These are phyloP conservation scores for Clarias magur DNA, from an alignment of 2,113 vertebrate genomes.

Conservation along the genomic window DNA sequence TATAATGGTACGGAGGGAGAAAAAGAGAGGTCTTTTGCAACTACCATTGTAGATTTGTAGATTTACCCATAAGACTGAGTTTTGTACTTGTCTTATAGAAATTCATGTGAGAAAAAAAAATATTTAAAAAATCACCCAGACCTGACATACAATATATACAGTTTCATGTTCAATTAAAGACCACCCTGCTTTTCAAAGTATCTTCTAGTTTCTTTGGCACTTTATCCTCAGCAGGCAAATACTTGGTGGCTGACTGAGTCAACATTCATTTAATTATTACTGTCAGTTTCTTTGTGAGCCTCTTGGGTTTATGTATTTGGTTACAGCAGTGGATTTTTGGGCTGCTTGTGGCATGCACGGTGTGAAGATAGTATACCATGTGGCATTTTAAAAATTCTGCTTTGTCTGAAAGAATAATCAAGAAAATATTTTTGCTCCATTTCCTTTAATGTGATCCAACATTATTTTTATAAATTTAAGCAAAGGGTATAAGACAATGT, in stretches of 20 bases:
- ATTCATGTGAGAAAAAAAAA: constrained; percentile 10
- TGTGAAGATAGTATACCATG: constrained; percentile 10
- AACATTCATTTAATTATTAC: constrained; percentile 51
- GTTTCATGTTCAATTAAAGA: constrained; percentile 14
- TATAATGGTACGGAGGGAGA: constrained; percentile 31
- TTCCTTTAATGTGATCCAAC: constrained; percentile 37
- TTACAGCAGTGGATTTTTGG: constrained; percentile 39
- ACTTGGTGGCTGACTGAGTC: constrained; percentile 32
- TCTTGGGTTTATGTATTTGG: constrained; percentile 21
- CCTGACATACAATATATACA: constrained; percentile 7
- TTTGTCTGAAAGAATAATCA: constrained; percentile 22
- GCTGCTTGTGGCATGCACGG: constrained; percentile 21
- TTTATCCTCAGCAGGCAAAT: constrained; percentile 34
- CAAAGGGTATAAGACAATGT: neutral
- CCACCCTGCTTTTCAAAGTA: constrained; percentile 18
- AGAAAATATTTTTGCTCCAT: constrained; percentile 36
- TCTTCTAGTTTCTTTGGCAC: constrained; percentile 26
- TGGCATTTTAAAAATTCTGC: constrained; percentile 36
- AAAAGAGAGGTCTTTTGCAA: constrained; percentile 36
- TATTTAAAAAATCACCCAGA: neutral
- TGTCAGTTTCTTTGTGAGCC: constrained; percentile 22
- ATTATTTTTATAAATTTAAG: neutral
- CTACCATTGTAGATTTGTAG: constrained; percentile 44
- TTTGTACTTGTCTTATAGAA: constrained; percentile 17
- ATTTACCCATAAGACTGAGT: constrained; percentile 23